phyloP scores from a whole-genome alignment of 2,113 vertebrate genomes.

The Spermophilus dauricus region DNA sequence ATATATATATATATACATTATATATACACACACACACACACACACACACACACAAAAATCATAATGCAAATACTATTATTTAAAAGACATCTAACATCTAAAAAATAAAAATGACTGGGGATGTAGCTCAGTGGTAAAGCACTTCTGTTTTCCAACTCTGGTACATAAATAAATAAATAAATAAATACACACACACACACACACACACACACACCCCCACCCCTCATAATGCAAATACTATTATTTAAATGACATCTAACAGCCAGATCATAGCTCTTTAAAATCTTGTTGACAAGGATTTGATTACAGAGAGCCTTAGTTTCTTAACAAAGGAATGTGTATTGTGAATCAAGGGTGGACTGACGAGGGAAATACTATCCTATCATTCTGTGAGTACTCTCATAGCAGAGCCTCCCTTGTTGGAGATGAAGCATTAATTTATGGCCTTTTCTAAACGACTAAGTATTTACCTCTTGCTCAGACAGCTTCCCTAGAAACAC shows the following conservation, averaged over 20 bases:
- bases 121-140: too few species aligned
- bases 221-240: constrained; percentile 7
- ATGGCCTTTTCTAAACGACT: constrained; percentile 53
- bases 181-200: too few species aligned
- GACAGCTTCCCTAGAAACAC: constrained; percentile 71
- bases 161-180: too few species aligned
- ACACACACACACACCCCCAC: too few species aligned
- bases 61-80: constrained; percentile 41
- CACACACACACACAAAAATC: neutral
- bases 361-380: constrained; percentile 1
- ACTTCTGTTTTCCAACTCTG: too few species aligned
- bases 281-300: constrained; percentile 4
- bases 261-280: constrained; percentile 32
- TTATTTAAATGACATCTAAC: constrained; percentile 18
- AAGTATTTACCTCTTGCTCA: constrained; percentile 68
- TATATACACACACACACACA: too few species aligned
- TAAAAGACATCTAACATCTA: neutral
- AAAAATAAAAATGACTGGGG: too few species aligned
- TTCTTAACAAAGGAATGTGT: constrained; percentile 51
- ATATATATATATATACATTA: too few species aligned
- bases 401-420: neutral
- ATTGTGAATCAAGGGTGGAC: neutral
- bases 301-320: constrained; percentile 31
- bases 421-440: constrained; percentile 48
- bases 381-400: constrained; percentile 7